Conservation (phyloP, 2,113 vertebrate genomes). For the Alaudala cheleensis region DNA sequence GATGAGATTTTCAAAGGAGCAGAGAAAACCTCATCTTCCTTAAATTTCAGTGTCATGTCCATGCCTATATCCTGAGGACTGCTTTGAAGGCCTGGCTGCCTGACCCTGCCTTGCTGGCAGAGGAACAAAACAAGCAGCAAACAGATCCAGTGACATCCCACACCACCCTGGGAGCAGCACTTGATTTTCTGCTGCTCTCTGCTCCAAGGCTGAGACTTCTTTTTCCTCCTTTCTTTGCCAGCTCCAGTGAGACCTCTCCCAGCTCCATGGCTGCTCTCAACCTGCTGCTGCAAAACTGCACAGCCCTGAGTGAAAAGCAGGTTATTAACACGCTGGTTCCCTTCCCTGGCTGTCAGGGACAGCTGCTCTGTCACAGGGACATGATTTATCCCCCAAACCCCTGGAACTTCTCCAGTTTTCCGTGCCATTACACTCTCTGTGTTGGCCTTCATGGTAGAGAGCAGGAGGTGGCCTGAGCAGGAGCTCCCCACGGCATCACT, state of each 20-base stretch:
- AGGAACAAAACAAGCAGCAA: background rate
- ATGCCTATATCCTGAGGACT: background rate
- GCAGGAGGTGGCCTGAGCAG: background rate
- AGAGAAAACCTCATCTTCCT: background rate
- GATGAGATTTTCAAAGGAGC: background rate
- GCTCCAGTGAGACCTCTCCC: background rate
- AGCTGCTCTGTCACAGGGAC: background rate
- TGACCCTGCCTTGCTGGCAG: background rate
- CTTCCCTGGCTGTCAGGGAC: background rate
- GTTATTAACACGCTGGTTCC: accelerated
- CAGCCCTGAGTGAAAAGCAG: background rate
- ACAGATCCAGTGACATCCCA: background rate
- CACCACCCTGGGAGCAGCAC: background rate
- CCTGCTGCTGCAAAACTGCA: background rate
- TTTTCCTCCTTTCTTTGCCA: background rate
- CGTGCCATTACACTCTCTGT: background rate
- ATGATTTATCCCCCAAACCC: background rate
- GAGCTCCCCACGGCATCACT: accelerated
- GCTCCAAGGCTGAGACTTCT: background rate
- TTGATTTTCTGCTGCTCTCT: background rate
- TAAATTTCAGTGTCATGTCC: background rate
- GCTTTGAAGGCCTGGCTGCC: background rate
- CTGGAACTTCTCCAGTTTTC: background rate
- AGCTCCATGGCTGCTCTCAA: background rate
- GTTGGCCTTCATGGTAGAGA: background rate